Percentiles rank a stretch among this genome's conserved stretches.
phyloP scores from a whole-genome alignment of 2,888 invertebrate genomes.

The Pyralis farinalis region DNA sequence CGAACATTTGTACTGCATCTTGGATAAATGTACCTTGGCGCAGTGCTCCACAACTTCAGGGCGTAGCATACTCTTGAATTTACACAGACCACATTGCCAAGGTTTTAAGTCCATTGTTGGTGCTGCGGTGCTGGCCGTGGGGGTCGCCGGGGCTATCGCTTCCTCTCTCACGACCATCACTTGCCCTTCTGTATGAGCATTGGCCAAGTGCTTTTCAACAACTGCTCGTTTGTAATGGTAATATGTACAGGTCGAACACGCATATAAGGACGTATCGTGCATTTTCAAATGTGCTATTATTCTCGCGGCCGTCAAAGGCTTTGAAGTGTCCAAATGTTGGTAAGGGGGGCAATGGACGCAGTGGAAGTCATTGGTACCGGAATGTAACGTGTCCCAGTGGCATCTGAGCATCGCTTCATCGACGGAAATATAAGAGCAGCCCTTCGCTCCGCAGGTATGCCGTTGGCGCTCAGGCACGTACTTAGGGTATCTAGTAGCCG shows the following conservation, averaged over 20 bases:
- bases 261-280: constrained; percentile 87
- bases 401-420: constrained; percentile 86
- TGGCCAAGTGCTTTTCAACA: constrained; percentile 84
- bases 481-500: constrained; percentile 53
- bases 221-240: constrained; percentile 82
- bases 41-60: constrained; percentile 83
- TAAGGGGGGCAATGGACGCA: constrained; percentile 87
- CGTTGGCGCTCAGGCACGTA: constrained; percentile 79
- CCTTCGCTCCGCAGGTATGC: constrained; percentile 86
- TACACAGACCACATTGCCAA: constrained; percentile 87
- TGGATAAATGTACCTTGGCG: constrained; percentile 80
- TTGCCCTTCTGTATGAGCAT: constrained; percentile 79
- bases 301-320: constrained; percentile 77
- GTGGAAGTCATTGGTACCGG: constrained; percentile 78
- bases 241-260: constrained; percentile 85
- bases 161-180: constrained; percentile 57
- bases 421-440: constrained; percentile 86
- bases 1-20: constrained; percentile 86
- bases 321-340: constrained; percentile 66
- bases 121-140: constrained; percentile 21
- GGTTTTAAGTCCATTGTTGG: constrained; percentile 79
- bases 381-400: constrained; percentile 87
- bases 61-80: constrained; percentile 80
- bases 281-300: constrained; percentile 87
- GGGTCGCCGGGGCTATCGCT: constrained; percentile 33